These are phyloP conservation scores for Sinocyclocheilus rhinocerous DNA, from an alignment of 2,113 vertebrate genomes.

Conservation along the genomic window DNA sequence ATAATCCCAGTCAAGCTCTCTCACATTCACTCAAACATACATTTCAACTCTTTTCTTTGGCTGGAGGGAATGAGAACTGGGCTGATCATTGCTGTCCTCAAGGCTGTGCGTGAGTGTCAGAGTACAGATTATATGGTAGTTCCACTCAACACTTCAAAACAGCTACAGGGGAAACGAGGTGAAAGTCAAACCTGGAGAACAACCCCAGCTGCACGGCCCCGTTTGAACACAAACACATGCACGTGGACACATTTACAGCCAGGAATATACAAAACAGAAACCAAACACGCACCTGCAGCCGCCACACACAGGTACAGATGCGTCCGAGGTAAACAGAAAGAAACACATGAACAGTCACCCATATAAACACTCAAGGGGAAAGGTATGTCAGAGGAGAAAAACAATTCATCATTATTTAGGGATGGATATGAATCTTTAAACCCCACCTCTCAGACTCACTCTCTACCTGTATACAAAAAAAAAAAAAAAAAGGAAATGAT, in stretches of 20 bases:
- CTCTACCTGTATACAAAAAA: not conserved
- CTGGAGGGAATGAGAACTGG: conserved; percentile 13
- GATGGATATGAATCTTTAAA: not conserved
- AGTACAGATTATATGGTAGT: conserved; percentile 88
- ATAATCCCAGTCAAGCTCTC: not conserved
- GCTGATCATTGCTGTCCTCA: conserved; percentile 71
- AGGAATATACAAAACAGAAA: conserved; percentile 61
- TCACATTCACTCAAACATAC: conserved; percentile 41
- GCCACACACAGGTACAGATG: conserved; percentile 34
- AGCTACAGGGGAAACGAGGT: conserved; percentile 77
- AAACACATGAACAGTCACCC: conserved; percentile 55
- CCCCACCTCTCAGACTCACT: not conserved
- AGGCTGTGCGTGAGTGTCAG: conserved; percentile 75
- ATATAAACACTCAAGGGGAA: conserved; percentile 54
- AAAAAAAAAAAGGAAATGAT: not conserved
- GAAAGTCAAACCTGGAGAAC: conserved; percentile 71
- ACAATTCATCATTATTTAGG: conserved; percentile 78
- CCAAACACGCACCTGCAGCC: conserved; percentile 42
- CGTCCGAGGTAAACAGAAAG: not conserved
- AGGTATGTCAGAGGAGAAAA: conserved; percentile 69
- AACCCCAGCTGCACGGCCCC: conserved; percentile 18
- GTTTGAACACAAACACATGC: conserved; percentile 42
- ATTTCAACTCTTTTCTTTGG: conserved; percentile 9
- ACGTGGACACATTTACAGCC: conserved; percentile 53
- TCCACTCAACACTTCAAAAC: conserved; percentile 77